Base-by-base conservation (phyloP, 2,888 invertebrate genomes). In the Phytoseiulus persimilis region DNA sequence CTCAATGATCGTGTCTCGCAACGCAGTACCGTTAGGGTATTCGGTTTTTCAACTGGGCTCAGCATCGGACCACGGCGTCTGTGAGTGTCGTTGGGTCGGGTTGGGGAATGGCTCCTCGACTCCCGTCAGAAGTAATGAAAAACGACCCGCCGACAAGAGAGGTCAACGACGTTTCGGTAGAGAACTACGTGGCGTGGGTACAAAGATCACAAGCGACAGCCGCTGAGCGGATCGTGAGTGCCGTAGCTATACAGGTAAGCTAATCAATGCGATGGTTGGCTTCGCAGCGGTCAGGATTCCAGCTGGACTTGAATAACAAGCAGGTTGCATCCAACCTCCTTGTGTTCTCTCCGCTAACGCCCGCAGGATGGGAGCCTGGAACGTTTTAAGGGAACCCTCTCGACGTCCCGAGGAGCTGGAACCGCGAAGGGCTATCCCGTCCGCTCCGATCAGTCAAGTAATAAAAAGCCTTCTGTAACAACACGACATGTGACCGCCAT, bases 271-370 rank as follows among this genome's bases (percentile, higher is more conserved):
- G 65, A 65, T 65, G 65, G 65, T 65, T 65, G 65, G 65, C 32
- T 33, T 33, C 33, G 33, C 87, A 87, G 87, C 87, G 87, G 87
- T 87, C 87, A 87, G 87, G 87, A 33, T 87, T 87, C 87, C 87
- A 87, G 87, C 87, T 87, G 39, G 87, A 87, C 45, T 45, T 87
- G 87, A 87, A 87, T 87, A 87, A 87, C 87, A 87, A 87, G 87
- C 87, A 87, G 45, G 87, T 87, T 28, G 87, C 87, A 28, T 87
- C 87, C 87, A 87, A 87, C 87, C 87, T 87, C 39, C 87, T 87
- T 33, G 87, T 87, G 87, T 87, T 87, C 87, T 87, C 87, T 28
- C 87, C 87, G 39, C 33, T 87, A 18, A 87, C 87, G 11, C 87
- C 87, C n/a, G 87, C 87, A 45, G 87, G 87, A 33, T 87, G 87